phyloP scores from a whole-genome alignment of 2,797 vertebrate genomes.

The Anisognathus igniventris region DNA sequence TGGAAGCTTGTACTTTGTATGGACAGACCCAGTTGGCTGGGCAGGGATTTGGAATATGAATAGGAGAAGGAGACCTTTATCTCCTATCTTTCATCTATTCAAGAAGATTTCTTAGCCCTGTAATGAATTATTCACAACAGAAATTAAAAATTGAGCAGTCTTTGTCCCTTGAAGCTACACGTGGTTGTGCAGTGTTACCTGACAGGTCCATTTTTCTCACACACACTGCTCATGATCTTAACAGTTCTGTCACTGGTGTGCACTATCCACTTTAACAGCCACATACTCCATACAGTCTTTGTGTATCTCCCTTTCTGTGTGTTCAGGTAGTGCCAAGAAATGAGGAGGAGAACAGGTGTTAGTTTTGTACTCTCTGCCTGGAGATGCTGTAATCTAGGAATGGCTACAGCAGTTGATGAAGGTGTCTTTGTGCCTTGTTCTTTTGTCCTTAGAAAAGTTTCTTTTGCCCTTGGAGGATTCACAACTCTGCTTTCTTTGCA shows the following conservation, averaged over 20 bases:
- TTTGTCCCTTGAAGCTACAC: neutral
- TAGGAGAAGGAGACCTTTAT: neutral
- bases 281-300: neutral
- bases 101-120: neutral
- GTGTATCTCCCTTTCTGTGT: neutral
- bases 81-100: neutral
- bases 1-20: neutral
- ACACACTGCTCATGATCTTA: neutral
- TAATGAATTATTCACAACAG: conserved; percentile 15
- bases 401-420: neutral
- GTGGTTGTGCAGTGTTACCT: neutral
- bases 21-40: neutral
- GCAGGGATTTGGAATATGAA: neutral
- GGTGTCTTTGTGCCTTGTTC: neutral
- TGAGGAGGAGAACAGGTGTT: neutral
- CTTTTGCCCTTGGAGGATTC: neutral
- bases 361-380: neutral
- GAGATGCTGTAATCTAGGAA: neutral
- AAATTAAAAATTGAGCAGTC: conserved; percentile 24
- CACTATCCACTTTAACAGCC: neutral
- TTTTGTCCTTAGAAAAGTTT: neutral
- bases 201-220: conserved; percentile 41
- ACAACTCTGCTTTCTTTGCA: neutral
- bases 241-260: neutral
- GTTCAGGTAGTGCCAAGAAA: neutral